Evolutionary conservation across 1,140 invertebrate genomes (phyloP).

Genomic region (Trichogramma pretiosum): DNA sequence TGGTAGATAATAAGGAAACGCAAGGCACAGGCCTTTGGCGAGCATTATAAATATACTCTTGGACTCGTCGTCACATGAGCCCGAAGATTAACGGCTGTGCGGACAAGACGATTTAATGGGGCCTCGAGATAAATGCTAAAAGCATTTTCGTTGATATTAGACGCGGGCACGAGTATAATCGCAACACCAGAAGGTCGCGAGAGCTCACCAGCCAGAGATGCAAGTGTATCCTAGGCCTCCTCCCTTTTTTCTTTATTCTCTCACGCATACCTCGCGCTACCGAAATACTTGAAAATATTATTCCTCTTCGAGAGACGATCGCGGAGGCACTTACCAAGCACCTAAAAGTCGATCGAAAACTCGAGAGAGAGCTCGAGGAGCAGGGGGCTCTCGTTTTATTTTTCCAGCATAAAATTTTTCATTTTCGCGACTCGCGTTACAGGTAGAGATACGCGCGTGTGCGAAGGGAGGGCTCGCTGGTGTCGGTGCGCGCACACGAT

Average conservation of each 20-base stretch:
- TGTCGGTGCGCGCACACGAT: too few relatives aligned
- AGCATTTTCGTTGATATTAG: constrained; percentile 32
- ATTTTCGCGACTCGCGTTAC: too few relatives aligned
- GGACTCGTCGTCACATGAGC: neutral
- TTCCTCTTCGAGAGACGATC: too few relatives aligned
- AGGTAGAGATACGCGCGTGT: too few relatives aligned
- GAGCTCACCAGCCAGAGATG: neutral
- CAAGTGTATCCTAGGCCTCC: neutral
- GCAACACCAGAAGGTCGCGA: too few relatives aligned
- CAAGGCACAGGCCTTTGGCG: constrained; percentile 6
- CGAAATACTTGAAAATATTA: too few relatives aligned
- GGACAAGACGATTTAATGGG: constrained; percentile 24
- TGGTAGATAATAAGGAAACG: constrained; percentile 16
- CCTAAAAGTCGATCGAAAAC: too few relatives aligned
- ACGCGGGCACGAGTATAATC: constrained; percentile 6
- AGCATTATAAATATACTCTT: constrained; percentile 28
- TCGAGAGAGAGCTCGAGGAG: constrained; percentile 4
- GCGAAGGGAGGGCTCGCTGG: too few relatives aligned
- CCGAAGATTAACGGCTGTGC: constrained; percentile 15
- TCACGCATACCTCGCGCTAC: too few relatives aligned
- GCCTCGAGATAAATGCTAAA: constrained; percentile 31
- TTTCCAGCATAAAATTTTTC: constrained; percentile 9
- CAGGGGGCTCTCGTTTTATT: neutral
- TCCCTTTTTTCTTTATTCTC: neutral
- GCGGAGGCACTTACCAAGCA: too few relatives aligned